A percentile compares a stretch with the other conserved stretches of the same genome.
phyloP scores from a whole-genome alignment of 2,888 invertebrate species.

The Mystacides longicornis region DNA sequence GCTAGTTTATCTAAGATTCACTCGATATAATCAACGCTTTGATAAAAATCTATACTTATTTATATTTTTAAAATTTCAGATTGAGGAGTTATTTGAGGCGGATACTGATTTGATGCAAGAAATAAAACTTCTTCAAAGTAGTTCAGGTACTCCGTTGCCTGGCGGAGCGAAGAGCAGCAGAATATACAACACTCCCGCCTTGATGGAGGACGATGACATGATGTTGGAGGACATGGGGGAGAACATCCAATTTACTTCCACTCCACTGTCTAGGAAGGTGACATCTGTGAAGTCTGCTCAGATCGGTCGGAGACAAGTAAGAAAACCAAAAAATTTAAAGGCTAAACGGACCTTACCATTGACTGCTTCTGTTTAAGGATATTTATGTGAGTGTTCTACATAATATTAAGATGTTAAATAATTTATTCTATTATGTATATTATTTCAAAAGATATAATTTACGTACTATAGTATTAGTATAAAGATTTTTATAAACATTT shows the following conservation, averaged over 20 bases:
- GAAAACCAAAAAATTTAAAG: neutral
- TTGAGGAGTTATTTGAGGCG: slow-evolving; percentile 41
- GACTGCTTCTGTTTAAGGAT: neutral
- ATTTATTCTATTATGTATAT: too few relatives aligned
- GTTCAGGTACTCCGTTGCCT: neutral
- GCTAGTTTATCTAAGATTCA: neutral
- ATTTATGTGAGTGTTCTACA: neutral
- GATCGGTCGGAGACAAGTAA: neutral
- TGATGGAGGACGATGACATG: slow-evolving; percentile 5
- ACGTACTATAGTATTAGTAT: too few relatives aligned
- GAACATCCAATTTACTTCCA: neutral
- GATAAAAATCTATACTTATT: neutral
- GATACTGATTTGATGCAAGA: slow-evolving; percentile 40
- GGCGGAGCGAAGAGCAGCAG: neutral
- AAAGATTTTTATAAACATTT: too few relatives aligned
- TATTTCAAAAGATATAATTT: too few relatives aligned
- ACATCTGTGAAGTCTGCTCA: neutral
- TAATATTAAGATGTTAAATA: too few relatives aligned
- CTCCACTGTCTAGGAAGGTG: neutral
- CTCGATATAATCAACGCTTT: neutral
- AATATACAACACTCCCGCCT: slow-evolving; percentile 6
- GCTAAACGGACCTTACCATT: neutral
- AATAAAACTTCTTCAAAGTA: slow-evolving; percentile 36
- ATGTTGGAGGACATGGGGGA: neutral
- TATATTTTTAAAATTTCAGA: slow-evolving; percentile 31